Evolutionary conservation across 92 coral and sea anemone species (phyloP), one percentile per base, ranked within the genome.

Genomic region (Plumapathes pennacea): DNA sequence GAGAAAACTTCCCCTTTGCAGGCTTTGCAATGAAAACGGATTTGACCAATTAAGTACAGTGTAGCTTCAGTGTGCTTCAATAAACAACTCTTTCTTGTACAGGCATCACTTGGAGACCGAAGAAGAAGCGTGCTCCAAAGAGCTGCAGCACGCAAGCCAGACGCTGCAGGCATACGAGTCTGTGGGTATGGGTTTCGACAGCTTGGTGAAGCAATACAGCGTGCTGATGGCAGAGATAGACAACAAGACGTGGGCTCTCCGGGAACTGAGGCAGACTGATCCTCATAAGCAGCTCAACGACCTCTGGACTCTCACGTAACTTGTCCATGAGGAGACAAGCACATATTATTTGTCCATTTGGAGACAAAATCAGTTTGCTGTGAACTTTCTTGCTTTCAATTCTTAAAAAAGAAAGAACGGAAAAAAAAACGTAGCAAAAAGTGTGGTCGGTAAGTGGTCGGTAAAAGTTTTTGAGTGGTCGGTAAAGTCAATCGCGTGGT

Each of bases 161-260:
- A 78, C 94, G 24, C 72, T 92, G 11, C 79, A 76, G 4, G 92
- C 90, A 11, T 92, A 92, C 45, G 90, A 89, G 81, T 84, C 94
- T 1, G 94, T 92, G 3, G 98, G 98, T 13, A 84, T 92, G 98
- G 98, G 98, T 2, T 92, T 88, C 31, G 98, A 88, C 23, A 56
- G 68, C n/a, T 81, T 92, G 23, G 98, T 89, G 21, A 76, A 76
- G 51, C 90, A 89, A 22, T 92, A 88, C 62, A 77, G 81, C 10
- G 37, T 71, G 10, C 82, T 88, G 3, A 66, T 80, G 32, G 78
- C 79, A 18, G 98, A 92, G 71, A 89, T 92, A 8, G 98, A 92
- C 58, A 92, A 92, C 71, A 92, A 92, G 79, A 92, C 84, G 74
- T 92, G 98, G 98, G 98, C 98, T 1, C 57, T 92, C 37, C 72